Base-by-base conservation (phyloP, 35 echinoderm and acorn worm genomes). In the Hemicentrotus pulcherrimus region DNA sequence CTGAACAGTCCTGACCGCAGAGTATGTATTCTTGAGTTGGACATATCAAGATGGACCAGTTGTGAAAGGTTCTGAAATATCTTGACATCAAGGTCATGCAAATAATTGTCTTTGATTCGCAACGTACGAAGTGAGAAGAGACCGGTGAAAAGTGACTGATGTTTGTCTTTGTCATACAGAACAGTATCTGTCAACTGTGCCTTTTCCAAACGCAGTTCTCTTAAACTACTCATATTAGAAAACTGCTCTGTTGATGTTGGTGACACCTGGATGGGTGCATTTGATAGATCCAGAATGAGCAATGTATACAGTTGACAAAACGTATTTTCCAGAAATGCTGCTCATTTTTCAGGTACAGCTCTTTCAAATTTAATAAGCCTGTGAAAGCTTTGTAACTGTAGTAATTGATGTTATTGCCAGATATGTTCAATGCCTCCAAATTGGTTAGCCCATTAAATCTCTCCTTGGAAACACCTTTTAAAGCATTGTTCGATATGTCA, bases 121-220 rank as follows among this genome's bases (percentile, higher is more conserved):
- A 91, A 31, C 9, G 5, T 91, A 8, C 32, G 31, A 33, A 91
- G 89, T 4, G 89, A 91, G 31, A 91, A 19, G 19, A 91, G 89
- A 47, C 46, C 46, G 16, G 89, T 24, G 46, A 91, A 91, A 32
- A 91, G 89, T 91, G 89, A 91, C 46, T 31, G 22, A 33, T 91
- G 30, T 32, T 52, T 32, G n/a, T 52, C n/a, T 28, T 22, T n/a
- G 24, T 48, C 91, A 92, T 45, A 92, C 19, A 52, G 47, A 4
- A 5, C 47, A 92, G 31, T 47, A 92, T 47, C 47, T 30, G 24
- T 55, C 45, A 92, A 31, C 41, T 92, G 13, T 13, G 46, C 41
- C 15, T 48, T 31, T 4, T 47, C 91, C 91, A 92, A 55, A 24
- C 48, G 41, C 15, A 92, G 91, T 30, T 92, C 91, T 4, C 10